Evolutionary conservation across 2,888 invertebrate genomes (phyloP), one percentile per base, ranked within the genome.

Genomic region (Coelinius sp.): DNA sequence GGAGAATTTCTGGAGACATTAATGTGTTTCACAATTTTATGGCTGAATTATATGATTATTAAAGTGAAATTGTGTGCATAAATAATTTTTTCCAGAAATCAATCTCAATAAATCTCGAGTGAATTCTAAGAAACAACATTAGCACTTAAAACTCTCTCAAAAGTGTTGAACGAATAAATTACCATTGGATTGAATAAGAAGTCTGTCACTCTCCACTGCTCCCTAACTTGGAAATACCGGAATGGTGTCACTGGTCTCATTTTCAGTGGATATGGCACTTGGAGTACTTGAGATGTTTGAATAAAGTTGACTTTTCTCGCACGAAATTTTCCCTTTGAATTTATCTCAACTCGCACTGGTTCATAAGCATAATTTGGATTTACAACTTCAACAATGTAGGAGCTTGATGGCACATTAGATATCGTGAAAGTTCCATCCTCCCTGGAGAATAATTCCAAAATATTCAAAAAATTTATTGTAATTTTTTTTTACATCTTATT

Each of bases 121-220:
- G 46, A 53, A 12, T 31, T 7, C 38, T 56, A 44, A 38, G 56
- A 71, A 25, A 10, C 1, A 44, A 31, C 10, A 27, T 59, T 63
- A 52, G 44, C 31, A 53, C 63, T 25, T n/a, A 59, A 41, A 20
- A 8, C 17, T 46, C 24, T 67, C 44, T 44, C 53, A 17, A 71
- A 41, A 8, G 46, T 49, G 46, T 49, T 49, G 17, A 49, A 49
- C 10, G 46, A 49, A 49, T 49, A 17, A 68, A 10, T 76, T 79
- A 86, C 95, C 98, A 98, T 98, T 1, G 98, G 98, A 88, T 96
- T 98, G 88, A 98, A 95, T 35, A 99, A 88, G 88, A 99, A 95
- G 89, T 99, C 99, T 0, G 98, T 98, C 10, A 98, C 90, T 84
- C 98, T 92, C 98, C 98, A 98, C 84, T 98, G 97, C 86, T 99